phyloP scores from a whole-genome alignment of 2,797 vertebrate genomes.

The Tauraco hartlaubi region DNA sequence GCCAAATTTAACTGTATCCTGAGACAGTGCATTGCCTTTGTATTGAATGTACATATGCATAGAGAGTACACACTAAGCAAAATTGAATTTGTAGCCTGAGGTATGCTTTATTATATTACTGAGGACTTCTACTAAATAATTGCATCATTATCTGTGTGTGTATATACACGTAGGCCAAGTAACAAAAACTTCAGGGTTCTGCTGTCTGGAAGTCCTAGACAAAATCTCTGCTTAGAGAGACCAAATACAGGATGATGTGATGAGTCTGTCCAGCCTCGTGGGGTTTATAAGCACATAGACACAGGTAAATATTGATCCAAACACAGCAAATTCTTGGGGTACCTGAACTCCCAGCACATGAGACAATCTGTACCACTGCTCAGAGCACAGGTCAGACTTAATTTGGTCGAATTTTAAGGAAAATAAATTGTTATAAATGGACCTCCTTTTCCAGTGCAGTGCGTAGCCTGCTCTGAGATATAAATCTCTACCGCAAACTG shows the following conservation, averaged over 20 bases:
- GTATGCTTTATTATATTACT: not conserved
- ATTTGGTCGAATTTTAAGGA: not conserved
- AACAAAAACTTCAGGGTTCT: not conserved
- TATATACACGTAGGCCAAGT: not conserved
- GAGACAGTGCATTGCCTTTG: not conserved
- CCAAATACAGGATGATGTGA: not conserved
- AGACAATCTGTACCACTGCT: too few species aligned
- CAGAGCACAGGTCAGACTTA: not conserved
- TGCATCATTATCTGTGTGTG: fast-evolving
- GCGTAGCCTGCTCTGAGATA: not conserved
- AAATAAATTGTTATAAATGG: not conserved
- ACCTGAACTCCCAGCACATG: not conserved
- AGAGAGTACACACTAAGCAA: not conserved
- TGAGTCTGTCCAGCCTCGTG: fast-evolving
- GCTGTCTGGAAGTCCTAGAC: not conserved
- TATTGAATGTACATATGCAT: fast-evolving
- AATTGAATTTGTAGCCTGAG: not conserved
- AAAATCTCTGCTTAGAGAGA: not conserved
- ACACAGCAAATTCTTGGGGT: not conserved
- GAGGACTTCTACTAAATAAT: not conserved
- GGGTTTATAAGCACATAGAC: not conserved
- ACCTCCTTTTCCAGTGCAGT: not conserved
- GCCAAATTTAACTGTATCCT: not conserved
- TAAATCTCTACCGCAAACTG: not conserved
- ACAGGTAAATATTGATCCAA: not conserved